phyloP scores from a whole-genome alignment of 2,888 invertebrate genomes.

The Plebejus argus region DNA sequence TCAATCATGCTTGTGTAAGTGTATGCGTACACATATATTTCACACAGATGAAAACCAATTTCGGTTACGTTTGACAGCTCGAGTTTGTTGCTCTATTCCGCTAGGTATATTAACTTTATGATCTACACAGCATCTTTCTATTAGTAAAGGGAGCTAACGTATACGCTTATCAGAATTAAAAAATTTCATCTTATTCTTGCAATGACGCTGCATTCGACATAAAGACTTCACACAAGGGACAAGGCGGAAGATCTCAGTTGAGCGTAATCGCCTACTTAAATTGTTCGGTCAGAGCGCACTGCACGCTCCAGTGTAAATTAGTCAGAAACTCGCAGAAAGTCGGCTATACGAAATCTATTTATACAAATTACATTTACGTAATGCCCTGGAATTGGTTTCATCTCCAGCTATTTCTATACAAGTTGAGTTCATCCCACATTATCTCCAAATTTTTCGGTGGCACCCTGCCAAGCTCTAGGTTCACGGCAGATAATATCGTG shows the following conservation, averaged over 20 bases:
- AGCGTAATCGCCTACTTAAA: conserved; percentile 23
- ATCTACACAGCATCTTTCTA: too few species aligned
- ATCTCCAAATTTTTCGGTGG: conserved; percentile 41
- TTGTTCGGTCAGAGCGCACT: conserved; percentile 18
- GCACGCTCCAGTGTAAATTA: conserved; percentile 7
- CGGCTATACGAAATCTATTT: conserved; percentile 27
- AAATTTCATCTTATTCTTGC: not conserved
- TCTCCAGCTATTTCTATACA: conserved; percentile 33
- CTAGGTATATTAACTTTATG: too few species aligned
- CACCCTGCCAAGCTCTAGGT: conserved; percentile 41
- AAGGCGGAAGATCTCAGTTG: conserved; percentile 1
- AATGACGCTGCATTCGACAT: not conserved
- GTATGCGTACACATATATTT: too few species aligned
- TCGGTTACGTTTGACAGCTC: too few species aligned
- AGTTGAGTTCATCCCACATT: conserved; percentile 37
- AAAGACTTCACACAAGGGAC: not conserved
- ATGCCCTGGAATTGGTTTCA: conserved; percentile 33
- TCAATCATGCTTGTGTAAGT: too few species aligned
- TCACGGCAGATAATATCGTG: conserved; percentile 10
- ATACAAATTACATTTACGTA: conserved; percentile 31
- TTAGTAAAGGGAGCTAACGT: too few species aligned
- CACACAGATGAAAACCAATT: too few species aligned
- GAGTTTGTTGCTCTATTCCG: too few species aligned
- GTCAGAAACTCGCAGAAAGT: conserved; percentile 29
- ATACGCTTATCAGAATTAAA: not conserved